These are phyloP conservation scores for Malurus elegans DNA, from an alignment of 2,113 vertebrate genomes.

Conservation along the genomic window DNA sequence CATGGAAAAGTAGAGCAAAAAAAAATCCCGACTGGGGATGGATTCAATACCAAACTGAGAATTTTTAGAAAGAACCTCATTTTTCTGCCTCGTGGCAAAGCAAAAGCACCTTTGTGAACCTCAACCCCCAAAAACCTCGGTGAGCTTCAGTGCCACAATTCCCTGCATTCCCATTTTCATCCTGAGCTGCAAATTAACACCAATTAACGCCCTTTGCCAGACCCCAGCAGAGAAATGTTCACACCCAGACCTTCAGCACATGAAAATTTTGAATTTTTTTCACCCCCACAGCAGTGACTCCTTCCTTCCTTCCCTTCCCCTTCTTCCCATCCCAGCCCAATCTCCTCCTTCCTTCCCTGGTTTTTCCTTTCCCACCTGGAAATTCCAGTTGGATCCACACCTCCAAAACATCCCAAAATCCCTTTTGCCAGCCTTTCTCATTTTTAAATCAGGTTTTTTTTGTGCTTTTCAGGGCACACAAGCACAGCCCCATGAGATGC, in stretches of 20 bases:
- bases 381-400: neutral
- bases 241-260: neutral
- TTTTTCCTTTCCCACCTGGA: neutral
- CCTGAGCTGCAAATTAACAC: neutral
- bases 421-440: neutral
- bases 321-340: neutral
- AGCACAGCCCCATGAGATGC: neutral
- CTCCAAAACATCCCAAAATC: neutral
- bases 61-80: neutral
- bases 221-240: neutral
- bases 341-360: neutral
- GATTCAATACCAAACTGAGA: no score
- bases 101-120: neutral
- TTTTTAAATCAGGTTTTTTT: neutral
- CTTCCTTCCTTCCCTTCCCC: neutral
- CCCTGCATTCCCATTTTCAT: neutral
- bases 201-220: neutral
- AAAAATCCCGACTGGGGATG: neutral
- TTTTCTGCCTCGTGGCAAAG: neutral
- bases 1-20: neutral
- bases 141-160: accelerated
- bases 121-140: accelerated
- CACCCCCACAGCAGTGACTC: neutral
- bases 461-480: neutral
- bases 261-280: neutral